These are phyloP conservation scores for Diplogasteroides magnus DNA, from an alignment of 1,140 invertebrate genomes.

Conservation along the genomic window DNA sequence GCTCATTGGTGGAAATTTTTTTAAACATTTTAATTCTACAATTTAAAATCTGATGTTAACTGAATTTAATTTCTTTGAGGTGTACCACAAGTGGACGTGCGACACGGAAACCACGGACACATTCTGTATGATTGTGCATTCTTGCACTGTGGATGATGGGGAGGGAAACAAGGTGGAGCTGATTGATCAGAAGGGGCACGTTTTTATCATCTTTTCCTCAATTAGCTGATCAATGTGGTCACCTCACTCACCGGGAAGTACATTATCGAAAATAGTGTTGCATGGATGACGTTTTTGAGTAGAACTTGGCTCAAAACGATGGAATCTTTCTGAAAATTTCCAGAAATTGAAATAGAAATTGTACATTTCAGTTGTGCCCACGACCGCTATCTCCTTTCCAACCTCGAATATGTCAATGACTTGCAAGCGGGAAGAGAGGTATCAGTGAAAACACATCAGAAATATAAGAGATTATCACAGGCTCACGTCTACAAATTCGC, in stretches of 20 bases:
- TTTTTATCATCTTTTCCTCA: background rate
- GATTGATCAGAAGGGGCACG: conserved; percentile 46
- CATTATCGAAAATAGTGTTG: no score
- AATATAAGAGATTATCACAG: no score
- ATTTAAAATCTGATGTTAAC: no score
- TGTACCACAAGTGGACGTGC: conserved; percentile 55
- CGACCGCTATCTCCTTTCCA: conserved; percentile 49
- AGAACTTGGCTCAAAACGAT: no score
- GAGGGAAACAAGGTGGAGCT: conserved; percentile 49
- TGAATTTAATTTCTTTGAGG: conserved; percentile 21
- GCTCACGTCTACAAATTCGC: conserved; percentile 55
- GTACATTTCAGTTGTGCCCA: conserved; percentile 43
- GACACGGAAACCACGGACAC: conserved; percentile 46
- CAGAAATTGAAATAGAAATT: no score
- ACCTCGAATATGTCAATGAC: conserved; percentile 50
- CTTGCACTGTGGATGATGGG: conserved; percentile 51
- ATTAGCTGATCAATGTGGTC: background rate
- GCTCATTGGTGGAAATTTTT: background rate
- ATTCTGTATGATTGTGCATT: conserved; percentile 53
- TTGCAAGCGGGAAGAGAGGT: conserved; percentile 54
- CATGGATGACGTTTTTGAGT: no score
- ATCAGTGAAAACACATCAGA: no score
- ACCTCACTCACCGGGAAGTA: no score
- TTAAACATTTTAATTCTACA: no score
- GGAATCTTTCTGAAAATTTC: no score